A percentile compares a stretch with the other conserved stretches of the same genome.
Evolutionary conservation across 2,113 vertebrate genomes (phyloP).

Genomic region (Xiphorhynchus elegans): DNA sequence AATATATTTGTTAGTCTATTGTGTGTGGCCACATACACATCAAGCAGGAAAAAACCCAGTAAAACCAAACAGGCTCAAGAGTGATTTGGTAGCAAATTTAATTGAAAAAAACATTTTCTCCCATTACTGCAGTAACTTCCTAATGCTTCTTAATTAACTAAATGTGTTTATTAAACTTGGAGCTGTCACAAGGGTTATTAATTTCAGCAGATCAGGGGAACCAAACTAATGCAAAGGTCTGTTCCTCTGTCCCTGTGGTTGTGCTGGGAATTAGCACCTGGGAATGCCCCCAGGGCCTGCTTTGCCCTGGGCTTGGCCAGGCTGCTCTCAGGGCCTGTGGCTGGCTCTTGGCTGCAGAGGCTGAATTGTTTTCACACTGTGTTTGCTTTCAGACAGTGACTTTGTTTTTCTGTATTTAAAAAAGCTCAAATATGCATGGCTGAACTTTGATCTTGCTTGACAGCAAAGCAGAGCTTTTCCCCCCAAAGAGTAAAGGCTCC

Average conservation of each 20-base stretch:
- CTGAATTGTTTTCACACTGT: background rate
- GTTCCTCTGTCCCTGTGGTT: background rate
- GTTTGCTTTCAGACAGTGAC: background rate
- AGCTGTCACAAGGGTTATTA: background rate
- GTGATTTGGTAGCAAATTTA: background rate
- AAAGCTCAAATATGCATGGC: background rate
- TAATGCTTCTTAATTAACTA: background rate
- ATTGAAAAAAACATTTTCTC: background rate
- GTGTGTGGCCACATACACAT: background rate
- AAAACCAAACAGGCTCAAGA: background rate
- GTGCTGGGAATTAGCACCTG: background rate
- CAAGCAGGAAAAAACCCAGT: background rate
- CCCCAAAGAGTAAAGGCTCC: background rate
- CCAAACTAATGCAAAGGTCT: background rate
- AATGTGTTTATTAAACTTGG: background rate
- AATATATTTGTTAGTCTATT: background rate
- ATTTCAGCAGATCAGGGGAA: background rate
- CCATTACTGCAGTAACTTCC: background rate
- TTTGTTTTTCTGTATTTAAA: background rate
- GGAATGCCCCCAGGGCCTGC: background rate
- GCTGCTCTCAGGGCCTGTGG: background rate
- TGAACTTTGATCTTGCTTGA: slow-evolving; percentile 3
- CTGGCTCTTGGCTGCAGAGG: background rate
- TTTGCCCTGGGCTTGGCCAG: background rate
- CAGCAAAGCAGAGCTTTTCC: background rate